These are phyloP conservation scores for Carterocephalus palaemon DNA, from an alignment of 2,888 invertebrate species.

Conservation along the genomic window DNA sequence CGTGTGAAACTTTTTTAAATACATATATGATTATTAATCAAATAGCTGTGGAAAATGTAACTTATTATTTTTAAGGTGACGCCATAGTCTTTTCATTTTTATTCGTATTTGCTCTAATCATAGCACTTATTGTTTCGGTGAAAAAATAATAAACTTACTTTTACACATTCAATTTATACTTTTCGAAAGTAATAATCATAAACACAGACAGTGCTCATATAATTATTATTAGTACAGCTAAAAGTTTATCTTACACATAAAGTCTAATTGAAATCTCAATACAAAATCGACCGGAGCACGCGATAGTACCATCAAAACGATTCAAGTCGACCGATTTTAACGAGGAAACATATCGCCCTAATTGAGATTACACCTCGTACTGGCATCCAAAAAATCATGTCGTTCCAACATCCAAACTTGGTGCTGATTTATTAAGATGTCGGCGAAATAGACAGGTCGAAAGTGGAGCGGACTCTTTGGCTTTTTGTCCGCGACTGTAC, in stretches of 20 bases:
- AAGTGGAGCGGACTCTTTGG: slow-evolving; percentile 49
- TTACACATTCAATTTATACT: too few relatives aligned
- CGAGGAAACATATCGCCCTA: slow-evolving; percentile 73
- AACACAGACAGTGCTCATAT: too few relatives aligned
- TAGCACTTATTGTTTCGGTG: too few relatives aligned
- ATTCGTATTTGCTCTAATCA: too few relatives aligned
- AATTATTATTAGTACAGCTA: too few relatives aligned
- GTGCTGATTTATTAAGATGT: slow-evolving; percentile 71
- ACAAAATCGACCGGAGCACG: slow-evolving; percentile 18
- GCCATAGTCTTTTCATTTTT: too few relatives aligned
- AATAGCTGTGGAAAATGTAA: too few relatives aligned
- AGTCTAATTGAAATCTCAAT: slow-evolving; percentile 19
- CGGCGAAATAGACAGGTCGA: slow-evolving; percentile 60
- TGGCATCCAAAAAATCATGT: slow-evolving; percentile 64
- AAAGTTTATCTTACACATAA: background rate
- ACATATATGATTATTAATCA: too few relatives aligned
- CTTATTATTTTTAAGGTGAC: too few relatives aligned
- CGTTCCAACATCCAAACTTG: slow-evolving; percentile 70
- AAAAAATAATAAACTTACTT: too few relatives aligned
- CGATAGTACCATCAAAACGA: slow-evolving; percentile 54
- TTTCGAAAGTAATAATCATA: too few relatives aligned
- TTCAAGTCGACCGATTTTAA: slow-evolving; percentile 64
- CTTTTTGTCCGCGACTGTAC: slow-evolving; percentile 21
- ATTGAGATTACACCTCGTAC: slow-evolving; percentile 73
- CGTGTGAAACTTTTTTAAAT: too few relatives aligned